Base-by-base conservation (phyloP, 2,888 invertebrate species). In the Drosophila incognita region DNA sequence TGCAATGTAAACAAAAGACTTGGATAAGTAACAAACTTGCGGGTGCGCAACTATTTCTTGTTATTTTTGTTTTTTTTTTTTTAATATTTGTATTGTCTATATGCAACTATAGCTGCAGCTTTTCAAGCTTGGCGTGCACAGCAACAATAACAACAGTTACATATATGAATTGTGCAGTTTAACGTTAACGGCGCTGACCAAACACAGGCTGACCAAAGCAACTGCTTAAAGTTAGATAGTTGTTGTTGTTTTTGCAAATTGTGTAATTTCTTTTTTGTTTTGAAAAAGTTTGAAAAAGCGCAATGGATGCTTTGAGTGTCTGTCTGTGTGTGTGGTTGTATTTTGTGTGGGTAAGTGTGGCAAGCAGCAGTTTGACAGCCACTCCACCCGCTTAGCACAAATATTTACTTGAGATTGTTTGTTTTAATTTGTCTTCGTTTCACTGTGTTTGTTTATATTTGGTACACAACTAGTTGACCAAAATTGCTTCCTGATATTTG, bases 1-100 rank as follows among this genome's bases (percentile, higher is more conserved):
- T 48, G 58, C 48, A 64, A 48, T 64, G 76, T 67, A 80, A 87
- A 86, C 85, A 77, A 86, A 85, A 86, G 85, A 86, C 85, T 88
- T 86, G 71, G 54, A 67, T 58, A 72, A 82, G 83, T 69, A 74
- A 80, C 87, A 86, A 77, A 83, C 83, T 79, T 72, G 82, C 69
- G 59, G 69, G 67, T 46, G 63, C 29, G 36, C 33, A 60, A 56
- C 42, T 64, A 15, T 46, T 46, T 46, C 46, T 63, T 42, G 1
- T 57, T 21, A 3, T 40, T 40, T 27, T 27, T 31, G 0, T 15
- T 27, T 21, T 21, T 51, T 51, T 51, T 0, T 53, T 15, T n/a
- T 18, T 24, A 21, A 24, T 15, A 15, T 46, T 8, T 2, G 24
- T 24, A 24, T 10, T 15, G 36, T 27, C 40, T 48, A 31, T 40